Evolutionary conservation across 2,888 invertebrate species (phyloP).

Genomic region (Drosophila ustulata): DNA sequence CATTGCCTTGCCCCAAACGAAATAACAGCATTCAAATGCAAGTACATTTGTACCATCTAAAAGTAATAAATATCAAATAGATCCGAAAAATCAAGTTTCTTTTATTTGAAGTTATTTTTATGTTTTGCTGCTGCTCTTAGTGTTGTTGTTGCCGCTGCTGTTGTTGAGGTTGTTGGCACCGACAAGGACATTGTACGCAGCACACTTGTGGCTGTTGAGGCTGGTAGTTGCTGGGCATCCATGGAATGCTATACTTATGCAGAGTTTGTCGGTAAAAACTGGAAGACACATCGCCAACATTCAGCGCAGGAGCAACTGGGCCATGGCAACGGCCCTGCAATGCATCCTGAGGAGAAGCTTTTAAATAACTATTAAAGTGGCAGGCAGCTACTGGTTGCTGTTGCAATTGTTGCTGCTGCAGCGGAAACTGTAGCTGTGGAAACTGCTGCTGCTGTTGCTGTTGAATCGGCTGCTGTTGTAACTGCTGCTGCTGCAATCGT

Average conservation of each 20-base stretch:
- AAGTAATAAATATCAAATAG: conserved; percentile 39
- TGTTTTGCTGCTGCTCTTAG: not conserved
- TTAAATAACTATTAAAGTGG: not conserved
- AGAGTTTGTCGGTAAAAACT: conserved; percentile 46
- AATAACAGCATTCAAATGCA: not conserved
- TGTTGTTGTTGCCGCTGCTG: not conserved
- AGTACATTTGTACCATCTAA: not conserved
- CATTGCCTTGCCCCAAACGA: conserved; percentile 23
- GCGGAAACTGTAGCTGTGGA: not conserved
- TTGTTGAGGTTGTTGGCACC: not conserved
- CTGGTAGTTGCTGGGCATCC: conserved; percentile 11
- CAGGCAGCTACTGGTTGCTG: not conserved
- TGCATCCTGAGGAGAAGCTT: not conserved
- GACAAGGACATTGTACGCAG: conserved; percentile 1
- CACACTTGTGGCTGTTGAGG: not conserved
- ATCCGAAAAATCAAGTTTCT: conserved; percentile 41
- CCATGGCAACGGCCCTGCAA: not conserved
- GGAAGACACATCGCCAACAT: not conserved
- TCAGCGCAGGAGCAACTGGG: not conserved
- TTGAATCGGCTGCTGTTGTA: not conserved
- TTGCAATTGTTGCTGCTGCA: conserved; percentile 6
- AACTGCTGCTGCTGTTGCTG: conserved; percentile 11
- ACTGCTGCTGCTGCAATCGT: not conserved
- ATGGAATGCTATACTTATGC: conserved; percentile 41
- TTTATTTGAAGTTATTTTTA: not conserved